These are phyloP conservation scores for Mormyrus proboscirostris DNA, from an alignment of 2,797 vertebrate species.

Conservation along the genomic window DNA sequence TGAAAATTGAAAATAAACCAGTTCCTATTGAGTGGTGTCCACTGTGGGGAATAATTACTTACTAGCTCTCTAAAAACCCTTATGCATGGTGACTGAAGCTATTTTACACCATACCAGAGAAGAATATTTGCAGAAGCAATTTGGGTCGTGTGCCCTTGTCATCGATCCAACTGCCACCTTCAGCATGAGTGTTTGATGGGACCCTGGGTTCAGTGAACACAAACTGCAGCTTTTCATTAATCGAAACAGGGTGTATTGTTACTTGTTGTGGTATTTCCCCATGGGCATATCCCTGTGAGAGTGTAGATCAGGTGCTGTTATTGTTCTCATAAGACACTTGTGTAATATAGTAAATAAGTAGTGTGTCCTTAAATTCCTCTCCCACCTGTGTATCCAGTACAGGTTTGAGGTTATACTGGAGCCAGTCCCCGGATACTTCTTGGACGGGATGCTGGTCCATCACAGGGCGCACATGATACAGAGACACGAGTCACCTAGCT, in stretches of 20 bases:
- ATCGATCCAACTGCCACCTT: not conserved
- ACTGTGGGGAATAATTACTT: not conserved
- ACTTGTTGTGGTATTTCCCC: not conserved
- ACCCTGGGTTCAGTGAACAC: not conserved
- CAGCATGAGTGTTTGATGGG: not conserved
- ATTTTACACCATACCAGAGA: not conserved
- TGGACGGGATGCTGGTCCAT: not conserved
- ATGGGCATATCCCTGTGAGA: not conserved
- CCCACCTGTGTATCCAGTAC: not conserved
- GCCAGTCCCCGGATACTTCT: not conserved
- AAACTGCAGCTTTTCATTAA: not conserved
- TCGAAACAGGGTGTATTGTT: not conserved
- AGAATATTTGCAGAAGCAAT: not conserved
- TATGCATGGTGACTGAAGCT: not conserved
- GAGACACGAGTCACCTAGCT: not conserved
- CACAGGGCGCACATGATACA: not conserved
- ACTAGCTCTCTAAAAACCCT: not conserved
- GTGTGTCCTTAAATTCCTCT: not conserved
- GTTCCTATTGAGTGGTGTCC: not conserved
- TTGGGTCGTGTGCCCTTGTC: not conserved
- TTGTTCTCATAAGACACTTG: not conserved
- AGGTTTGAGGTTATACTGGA: not conserved
- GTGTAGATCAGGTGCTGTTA: not conserved
- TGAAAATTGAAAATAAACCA: conserved; percentile 1
- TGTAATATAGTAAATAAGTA: not conserved